phyloP scores from a whole-genome alignment of 1,140 invertebrate species.

The Macrocentrus cingulum region DNA sequence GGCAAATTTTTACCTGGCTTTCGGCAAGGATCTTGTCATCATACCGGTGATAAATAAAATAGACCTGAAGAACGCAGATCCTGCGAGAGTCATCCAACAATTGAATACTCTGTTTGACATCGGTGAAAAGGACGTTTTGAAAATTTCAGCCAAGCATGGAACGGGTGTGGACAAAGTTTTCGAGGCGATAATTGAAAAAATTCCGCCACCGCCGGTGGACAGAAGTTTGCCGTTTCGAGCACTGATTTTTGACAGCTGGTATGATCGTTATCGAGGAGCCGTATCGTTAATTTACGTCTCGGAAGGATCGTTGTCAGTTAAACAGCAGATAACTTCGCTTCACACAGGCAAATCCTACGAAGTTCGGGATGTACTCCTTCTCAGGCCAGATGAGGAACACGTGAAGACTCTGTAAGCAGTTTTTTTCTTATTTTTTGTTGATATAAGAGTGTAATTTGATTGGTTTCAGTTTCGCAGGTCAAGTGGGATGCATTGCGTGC shows the following conservation, averaged over 20 bases:
- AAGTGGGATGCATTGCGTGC: slow-evolving; percentile 80
- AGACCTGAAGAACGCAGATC: slow-evolving; percentile 89
- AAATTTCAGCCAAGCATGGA: slow-evolving; percentile 89
- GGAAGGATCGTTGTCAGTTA: slow-evolving; percentile 72
- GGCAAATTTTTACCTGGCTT: slow-evolving; percentile 93
- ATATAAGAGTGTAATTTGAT: slow-evolving; percentile 24
- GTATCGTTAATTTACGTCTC: slow-evolving; percentile 79
- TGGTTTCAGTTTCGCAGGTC: slow-evolving; percentile 68
- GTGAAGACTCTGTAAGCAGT: slow-evolving; percentile 68
- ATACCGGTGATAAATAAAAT: slow-evolving; percentile 97
- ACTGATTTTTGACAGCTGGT: slow-evolving; percentile 94
- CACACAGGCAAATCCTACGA: slow-evolving; percentile 74
- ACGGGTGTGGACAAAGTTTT: slow-evolving; percentile 78
- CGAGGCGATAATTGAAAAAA: slow-evolving; percentile 73
- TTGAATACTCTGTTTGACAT: slow-evolving; percentile 86
- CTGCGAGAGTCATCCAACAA: slow-evolving; percentile 77
- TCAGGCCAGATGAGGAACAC: slow-evolving; percentile 75
- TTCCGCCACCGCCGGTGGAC: slow-evolving; percentile 74
- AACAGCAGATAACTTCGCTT: slow-evolving; percentile 67
- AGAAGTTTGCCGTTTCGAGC: slow-evolving; percentile 70
- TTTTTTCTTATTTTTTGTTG: not conserved
- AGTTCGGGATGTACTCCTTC: slow-evolving; percentile 77
- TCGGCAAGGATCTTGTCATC: slow-evolving; percentile 77
- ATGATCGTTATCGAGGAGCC: slow-evolving; percentile 83
- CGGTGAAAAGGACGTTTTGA: slow-evolving; percentile 65